Evolutionary conservation across 2,888 invertebrate species (phyloP).

Genomic region (Eurois occulta): DNA sequence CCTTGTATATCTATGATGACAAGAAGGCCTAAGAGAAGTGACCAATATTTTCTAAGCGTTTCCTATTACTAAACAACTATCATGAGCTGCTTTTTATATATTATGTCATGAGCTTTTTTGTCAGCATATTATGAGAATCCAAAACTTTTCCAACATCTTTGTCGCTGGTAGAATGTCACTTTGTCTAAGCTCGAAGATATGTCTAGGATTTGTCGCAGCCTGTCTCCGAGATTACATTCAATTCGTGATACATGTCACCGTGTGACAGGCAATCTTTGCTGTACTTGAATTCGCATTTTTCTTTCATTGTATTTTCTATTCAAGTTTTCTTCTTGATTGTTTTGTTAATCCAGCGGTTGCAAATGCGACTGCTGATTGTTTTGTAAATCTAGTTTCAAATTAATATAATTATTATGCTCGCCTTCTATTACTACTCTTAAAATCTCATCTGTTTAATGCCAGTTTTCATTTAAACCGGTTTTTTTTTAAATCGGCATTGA

Average conservation of each 20-base stretch:
- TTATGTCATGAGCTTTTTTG: too few species aligned
- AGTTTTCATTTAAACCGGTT: not conserved
- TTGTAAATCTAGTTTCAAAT: too few species aligned
- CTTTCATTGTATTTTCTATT: not conserved
- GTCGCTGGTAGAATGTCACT: not conserved
- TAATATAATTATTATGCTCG: not conserved
- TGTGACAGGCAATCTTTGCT: not conserved
- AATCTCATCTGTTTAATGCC: not conserved
- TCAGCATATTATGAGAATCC: not conserved
- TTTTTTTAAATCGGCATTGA: not conserved
- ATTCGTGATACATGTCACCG: not conserved
- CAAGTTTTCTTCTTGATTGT: not conserved
- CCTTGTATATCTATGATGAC: too few species aligned
- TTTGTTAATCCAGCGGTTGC: not conserved
- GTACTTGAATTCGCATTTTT: not conserved
- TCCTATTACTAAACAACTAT: not conserved
- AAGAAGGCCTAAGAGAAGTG: not conserved
- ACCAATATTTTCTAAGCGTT: not conserved
- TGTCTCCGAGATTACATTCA: conserved; percentile 11
- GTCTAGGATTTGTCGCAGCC: not conserved
- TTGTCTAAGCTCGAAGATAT: not conserved
- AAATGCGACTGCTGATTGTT: not conserved
- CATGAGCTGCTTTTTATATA: too few species aligned
- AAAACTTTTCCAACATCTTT: not conserved
- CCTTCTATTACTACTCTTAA: not conserved